Evolutionary conservation across 2,797 vertebrate genomes (phyloP).

Genomic region (Leptatherina wallacei): DNA sequence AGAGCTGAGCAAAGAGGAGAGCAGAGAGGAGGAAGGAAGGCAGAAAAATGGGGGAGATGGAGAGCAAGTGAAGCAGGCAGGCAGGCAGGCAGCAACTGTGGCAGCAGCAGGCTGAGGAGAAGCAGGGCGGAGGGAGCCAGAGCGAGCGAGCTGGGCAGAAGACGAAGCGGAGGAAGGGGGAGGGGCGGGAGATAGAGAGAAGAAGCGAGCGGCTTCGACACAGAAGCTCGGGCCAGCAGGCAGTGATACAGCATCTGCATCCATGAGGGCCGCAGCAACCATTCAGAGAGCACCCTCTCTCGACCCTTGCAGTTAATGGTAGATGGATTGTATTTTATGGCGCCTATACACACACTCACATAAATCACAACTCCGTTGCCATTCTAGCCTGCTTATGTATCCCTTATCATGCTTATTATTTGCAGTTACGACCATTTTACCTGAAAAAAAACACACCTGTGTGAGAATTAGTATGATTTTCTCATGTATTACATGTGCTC

Average conservation of each 20-base stretch:
- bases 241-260: slow-evolving; percentile 66
- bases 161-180: slow-evolving; percentile 33
- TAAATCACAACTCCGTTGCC: slow-evolving; percentile 5
- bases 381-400: slow-evolving; percentile 17
- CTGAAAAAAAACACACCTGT: not conserved
- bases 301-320: slow-evolving; percentile 37
- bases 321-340: slow-evolving; percentile 47
- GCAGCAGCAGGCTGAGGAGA: slow-evolving; percentile 68
- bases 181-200: slow-evolving; percentile 34
- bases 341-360: slow-evolving; percentile 18
- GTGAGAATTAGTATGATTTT: not conserved
- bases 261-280: slow-evolving; percentile 39
- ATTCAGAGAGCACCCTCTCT: slow-evolving; percentile 46
- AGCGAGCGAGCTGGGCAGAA: slow-evolving; percentile 50
- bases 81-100: slow-evolving; percentile 70
- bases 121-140: slow-evolving; percentile 55
- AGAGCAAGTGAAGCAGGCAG: slow-evolving; percentile 51
- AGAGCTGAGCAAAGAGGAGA: slow-evolving; percentile 61
- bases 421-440: slow-evolving; percentile 1
- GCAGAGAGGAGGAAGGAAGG: slow-evolving; percentile 33
- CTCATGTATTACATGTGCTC: not conserved
- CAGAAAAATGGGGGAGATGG: slow-evolving; percentile 54
- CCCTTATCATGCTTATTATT: not conserved
- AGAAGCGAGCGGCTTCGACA: slow-evolving; percentile 24
- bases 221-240: slow-evolving; percentile 61